Evolutionary conservation across 2,797 vertebrate species (phyloP).

Genomic region (Trichosurus vulpecula): DNA sequence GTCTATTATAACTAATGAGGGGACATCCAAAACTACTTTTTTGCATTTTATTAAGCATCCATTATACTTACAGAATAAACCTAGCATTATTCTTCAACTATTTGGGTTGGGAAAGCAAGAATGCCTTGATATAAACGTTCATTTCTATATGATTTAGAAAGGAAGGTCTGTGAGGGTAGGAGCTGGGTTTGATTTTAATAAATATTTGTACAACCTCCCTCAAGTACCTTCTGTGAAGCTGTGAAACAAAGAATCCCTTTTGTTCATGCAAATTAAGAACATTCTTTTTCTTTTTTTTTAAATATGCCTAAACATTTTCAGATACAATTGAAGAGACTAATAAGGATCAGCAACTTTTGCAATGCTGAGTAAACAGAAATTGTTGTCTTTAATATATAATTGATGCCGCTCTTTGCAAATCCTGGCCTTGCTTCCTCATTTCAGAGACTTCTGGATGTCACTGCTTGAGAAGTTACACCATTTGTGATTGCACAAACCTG

Average conservation of each 20-base stretch:
- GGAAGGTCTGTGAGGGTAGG: not conserved
- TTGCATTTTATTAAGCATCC: not conserved
- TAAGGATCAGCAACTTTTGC: not conserved
- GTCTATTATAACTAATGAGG: not conserved
- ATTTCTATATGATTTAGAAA: not conserved
- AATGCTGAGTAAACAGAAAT: not conserved
- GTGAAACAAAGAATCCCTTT: not conserved
- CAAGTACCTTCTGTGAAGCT: not conserved
- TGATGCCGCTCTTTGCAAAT: not conserved
- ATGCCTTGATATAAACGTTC: not conserved
- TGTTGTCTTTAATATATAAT: not conserved
- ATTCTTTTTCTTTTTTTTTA: not conserved
- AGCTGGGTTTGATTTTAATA: not conserved
- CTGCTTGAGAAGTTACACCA: not conserved
- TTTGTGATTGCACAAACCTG: not conserved
- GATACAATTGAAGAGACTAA: not conserved
- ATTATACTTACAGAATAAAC: not conserved
- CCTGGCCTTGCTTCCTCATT: not conserved
- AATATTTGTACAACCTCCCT: not conserved
- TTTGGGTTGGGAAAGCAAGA: not conserved
- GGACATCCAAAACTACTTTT: not conserved
- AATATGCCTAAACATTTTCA: no score
- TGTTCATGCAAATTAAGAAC: not conserved
- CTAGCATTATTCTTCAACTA: not conserved
- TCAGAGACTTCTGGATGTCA: not conserved